Base-by-base conservation (phyloP, 1,140 invertebrate species). In the Dinothrombium tinctorium region DNA sequence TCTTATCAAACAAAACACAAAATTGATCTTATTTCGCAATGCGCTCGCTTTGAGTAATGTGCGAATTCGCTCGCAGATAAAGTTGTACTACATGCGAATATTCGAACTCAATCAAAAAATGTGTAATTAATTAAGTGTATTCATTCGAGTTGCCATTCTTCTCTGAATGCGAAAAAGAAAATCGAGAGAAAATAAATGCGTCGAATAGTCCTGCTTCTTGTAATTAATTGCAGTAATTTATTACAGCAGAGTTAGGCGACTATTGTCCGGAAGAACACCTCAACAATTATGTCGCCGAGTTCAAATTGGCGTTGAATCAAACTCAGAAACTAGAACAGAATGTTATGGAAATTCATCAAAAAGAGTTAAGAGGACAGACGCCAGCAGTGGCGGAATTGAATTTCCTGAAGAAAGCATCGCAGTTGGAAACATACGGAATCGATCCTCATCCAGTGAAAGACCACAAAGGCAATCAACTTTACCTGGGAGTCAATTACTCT, bases 381-480 rank as follows among this genome's bases (percentile, higher is more conserved):
- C 59, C 61, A 35, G 56, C 60, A 17, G 61, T 60, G 32, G 74
- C 81, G 3, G 83, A 89, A 61, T 69, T 68, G 22, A 69, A 72
- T 44, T 90, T 90, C 57, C 65, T 90, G 22, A 76, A 74, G 58
- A 74, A 83, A 51, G 82, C 86, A 15, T 74, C 76, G 23, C 69
- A 75, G 41, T 63, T 95, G 26, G 89, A 94, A 53, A 92, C 87
- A 0, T 96, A 95, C 55, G 90, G 89, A 11, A 76, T 95, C 22
- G 89, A 96, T 64, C 90, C 89, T 2, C 83, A 95, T 67, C 78
- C 82, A 38, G 86, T 95, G n/a, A 95, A 94, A 69, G 83, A 92
- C 60, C 77, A 82, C 54, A 71, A 77, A 59, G 73, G 78, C 9
- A 76, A 74, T 48, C 81, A 86, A 54, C 60, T 94, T 11, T 92